These are phyloP conservation scores for Porites cylindrica DNA, from an alignment of 92 coral and sea anemone genomes.

Conservation along the genomic window DNA sequence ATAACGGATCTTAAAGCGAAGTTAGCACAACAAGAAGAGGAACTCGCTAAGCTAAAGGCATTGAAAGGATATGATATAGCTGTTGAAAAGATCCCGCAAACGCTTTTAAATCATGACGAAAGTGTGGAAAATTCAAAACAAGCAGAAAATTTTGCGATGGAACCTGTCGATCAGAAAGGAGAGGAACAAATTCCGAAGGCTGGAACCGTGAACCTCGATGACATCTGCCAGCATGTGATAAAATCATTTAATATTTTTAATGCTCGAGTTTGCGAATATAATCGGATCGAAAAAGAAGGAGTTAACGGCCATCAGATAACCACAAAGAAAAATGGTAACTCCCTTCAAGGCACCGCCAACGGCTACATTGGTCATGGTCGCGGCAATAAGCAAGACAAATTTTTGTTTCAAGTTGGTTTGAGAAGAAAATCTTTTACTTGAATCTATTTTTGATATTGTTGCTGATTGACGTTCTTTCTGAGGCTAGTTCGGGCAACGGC, in stretches of 20 bases:
- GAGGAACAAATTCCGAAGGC: not conserved
- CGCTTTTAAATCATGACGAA: not conserved
- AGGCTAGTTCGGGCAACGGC: no score
- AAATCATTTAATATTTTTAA: conserved; percentile 42
- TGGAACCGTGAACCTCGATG: conserved; percentile 13
- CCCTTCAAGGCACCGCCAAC: not conserved
- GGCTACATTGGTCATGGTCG: not conserved
- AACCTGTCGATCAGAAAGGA: not conserved
- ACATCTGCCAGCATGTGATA: conserved; percentile 40
- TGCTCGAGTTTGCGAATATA: not conserved
- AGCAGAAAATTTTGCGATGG: not conserved
- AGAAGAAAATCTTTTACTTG: not conserved
- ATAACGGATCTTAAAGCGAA: conserved; percentile 37
- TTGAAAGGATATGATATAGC: not conserved
- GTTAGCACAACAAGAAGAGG: conserved; percentile 36
- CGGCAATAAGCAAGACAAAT: conserved; percentile 18
- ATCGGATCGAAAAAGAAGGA: not conserved
- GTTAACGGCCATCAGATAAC: not conserved
- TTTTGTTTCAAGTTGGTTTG: conserved; percentile 30
- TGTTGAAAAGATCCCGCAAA: not conserved
- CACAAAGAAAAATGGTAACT: not conserved
- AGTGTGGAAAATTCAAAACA: not conserved
- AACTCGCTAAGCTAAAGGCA: conserved; percentile 19
- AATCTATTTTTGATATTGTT: no score
- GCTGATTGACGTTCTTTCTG: no score